Conservation (phyloP, 1,140 invertebrate genomes). For the Ruditapes philippinarum region DNA sequence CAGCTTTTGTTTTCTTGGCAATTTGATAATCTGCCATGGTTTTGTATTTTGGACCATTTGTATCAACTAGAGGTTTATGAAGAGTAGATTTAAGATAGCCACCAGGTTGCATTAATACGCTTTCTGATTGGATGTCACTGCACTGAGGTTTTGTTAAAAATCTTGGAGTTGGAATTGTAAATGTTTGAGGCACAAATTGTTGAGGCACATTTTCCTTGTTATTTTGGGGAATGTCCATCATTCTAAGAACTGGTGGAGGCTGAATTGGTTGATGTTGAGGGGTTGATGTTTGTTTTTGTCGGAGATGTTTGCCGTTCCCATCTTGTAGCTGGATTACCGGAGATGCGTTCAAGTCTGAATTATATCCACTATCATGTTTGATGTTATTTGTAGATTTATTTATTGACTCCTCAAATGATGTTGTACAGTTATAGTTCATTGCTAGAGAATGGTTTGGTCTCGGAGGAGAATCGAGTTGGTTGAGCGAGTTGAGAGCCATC, state of each 20-base stretch:
- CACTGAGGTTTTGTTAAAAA: background rate
- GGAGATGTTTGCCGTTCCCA: background rate
- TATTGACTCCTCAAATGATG: background rate
- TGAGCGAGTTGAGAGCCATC: conserved; percentile 64
- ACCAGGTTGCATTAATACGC: background rate
- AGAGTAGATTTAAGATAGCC: conserved; percentile 23
- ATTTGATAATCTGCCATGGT: conserved; percentile 61
- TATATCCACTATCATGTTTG: conserved; percentile 76
- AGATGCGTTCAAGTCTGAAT: conserved; percentile 70
- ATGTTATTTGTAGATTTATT: background rate
- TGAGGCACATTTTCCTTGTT: conserved; percentile 38
- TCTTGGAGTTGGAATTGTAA: background rate
- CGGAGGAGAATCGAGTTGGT: conserved; percentile 35
- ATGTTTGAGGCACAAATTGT: background rate
- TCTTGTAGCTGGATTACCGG: conserved; percentile 67
- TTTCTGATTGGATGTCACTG: background rate
- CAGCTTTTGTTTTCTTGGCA: conserved; percentile 46
- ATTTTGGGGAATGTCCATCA: background rate
- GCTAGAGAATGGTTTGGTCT: conserved; percentile 5
- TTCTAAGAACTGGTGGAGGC: conserved; percentile 21
- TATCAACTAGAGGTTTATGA: background rate
- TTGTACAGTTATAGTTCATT: conserved; percentile 13
- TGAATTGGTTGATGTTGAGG: conserved; percentile 27
- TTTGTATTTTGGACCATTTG: background rate
- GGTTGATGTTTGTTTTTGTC: conserved; percentile 44